Percentiles rank a stretch among this genome's conserved stretches.
Evolutionary conservation across 2,888 invertebrate genomes (phyloP).

Genomic region (Gortyna flavago): DNA sequence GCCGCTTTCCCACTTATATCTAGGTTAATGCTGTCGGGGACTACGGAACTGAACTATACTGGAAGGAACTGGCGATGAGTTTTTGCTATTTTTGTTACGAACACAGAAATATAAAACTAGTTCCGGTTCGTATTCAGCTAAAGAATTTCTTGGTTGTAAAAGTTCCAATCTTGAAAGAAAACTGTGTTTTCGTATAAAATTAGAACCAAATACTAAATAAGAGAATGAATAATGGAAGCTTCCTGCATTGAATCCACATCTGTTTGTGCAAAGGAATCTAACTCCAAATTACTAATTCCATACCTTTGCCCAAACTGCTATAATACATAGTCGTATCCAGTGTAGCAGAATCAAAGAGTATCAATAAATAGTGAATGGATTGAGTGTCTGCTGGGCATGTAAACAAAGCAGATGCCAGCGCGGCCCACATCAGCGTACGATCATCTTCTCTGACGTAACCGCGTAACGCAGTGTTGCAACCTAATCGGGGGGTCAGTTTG

Average conservation of each 20-base stretch:
- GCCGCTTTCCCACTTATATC: conserved; percentile 85
- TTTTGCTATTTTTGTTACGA: conserved; percentile 54
- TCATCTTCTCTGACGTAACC: conserved; percentile 59
- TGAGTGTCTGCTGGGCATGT: conserved; percentile 51
- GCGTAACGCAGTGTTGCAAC: conserved; percentile 59
- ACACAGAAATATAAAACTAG: conserved; percentile 54
- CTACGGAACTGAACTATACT: conserved; percentile 66
- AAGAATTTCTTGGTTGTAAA: conserved; percentile 26
- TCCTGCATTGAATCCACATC: neutral
- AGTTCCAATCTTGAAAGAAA: neutral
- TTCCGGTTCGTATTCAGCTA: conserved; percentile 42
- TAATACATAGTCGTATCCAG: conserved; percentile 50
- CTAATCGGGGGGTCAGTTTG: conserved; percentile 35
- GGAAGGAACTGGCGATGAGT: conserved; percentile 61
- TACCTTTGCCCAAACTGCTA: neutral
- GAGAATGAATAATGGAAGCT: neutral
- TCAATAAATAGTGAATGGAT: conserved; percentile 50
- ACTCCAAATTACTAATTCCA: neutral
- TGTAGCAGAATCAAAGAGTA: conserved; percentile 22
- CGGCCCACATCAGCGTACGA: conserved; percentile 50
- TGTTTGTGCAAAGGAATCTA: neutral
- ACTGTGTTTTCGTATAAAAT: neutral
- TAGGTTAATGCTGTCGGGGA: conserved; percentile 79
- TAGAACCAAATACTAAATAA: neutral
- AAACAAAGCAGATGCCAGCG: conserved; percentile 59